Percentiles rank a stretch among this genome's conserved stretches.
phyloP scores from a whole-genome alignment of 2,113 vertebrate genomes.

The Caretta caretta region DNA sequence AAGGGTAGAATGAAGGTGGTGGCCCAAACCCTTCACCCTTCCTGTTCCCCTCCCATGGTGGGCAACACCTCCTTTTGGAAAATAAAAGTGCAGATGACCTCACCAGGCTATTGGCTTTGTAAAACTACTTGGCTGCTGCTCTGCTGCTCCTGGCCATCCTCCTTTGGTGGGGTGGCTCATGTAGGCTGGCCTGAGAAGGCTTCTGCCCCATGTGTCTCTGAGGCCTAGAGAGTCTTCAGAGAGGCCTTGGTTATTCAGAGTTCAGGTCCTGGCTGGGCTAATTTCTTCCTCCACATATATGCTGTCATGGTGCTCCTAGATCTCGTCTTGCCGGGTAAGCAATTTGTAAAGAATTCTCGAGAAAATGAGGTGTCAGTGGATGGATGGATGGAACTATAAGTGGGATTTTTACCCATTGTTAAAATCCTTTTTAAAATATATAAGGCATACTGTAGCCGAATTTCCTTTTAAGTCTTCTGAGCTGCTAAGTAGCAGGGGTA shows the following conservation, averaged over 20 bases:
- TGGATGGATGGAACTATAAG: not conserved
- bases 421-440: slow-evolving; percentile 11
- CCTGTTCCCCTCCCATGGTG: not conserved
- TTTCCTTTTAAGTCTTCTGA: slow-evolving; percentile 42
- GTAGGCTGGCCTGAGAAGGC: not conserved
- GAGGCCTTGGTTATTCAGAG: not conserved
- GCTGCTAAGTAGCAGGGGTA: not conserved
- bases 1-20: not conserved
- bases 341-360: not conserved
- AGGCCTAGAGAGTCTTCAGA: not conserved
- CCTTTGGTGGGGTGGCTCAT: not conserved
- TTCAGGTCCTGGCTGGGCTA: not conserved
- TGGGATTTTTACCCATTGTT: not conserved
- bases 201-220: too few species aligned
- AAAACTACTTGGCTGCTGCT: not conserved
- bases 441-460: not conserved
- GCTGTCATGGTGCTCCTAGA: not conserved
- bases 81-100: not conserved
- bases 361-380: not conserved
- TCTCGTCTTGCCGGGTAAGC: not conserved
- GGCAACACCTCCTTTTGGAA: not conserved
- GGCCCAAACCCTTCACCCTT: not conserved
- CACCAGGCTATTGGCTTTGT: not conserved
- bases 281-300: not conserved
- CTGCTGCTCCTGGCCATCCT: not conserved